Evolutionary conservation across 1,140 invertebrate species (phyloP), one percentile per base, ranked within the genome.

Genomic region (Andrena cerasifolii): DNA sequence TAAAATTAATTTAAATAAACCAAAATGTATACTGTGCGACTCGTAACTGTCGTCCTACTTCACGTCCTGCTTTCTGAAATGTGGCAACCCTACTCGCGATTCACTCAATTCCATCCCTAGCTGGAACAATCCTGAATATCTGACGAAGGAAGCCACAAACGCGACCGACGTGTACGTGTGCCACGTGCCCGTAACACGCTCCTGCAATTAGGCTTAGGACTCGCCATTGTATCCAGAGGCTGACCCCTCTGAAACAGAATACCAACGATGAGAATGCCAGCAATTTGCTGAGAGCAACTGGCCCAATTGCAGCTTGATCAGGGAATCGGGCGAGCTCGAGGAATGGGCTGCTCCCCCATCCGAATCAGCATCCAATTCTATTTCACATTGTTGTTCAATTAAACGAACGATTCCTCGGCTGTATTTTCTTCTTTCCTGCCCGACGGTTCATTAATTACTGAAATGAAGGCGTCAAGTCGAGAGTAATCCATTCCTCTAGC

Each of bases 151-250:
- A 45, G n/a, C 36, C 6, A 47, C 36, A 6, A 16, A 28, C 40
- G 18, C 56, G 18, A 56, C 3, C 59, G 40, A 56, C 18, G 51
- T 43, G 61, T 31, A 26, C 72, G 26, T 67, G 40, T 6, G 63
- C 63, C 73, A 75, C 73, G 73, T 75, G 73, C 28, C 63, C 21
- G 40, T 45, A 67, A 45, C 73, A 68, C 63, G 73, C 53, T 58
- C 18, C 43, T 47, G 73, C 73, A 75, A 75, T 75, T 75, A 75
- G 73, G 45, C 47, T 18, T 56, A 78, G 67, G 75, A 62, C 72
- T 78, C 47, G 47, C 26, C 14, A 72, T 78, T 72, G 75, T 63
- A 28, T 21, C 54, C n/a, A 40, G 7, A 33, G 47, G 24, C 14
- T 63, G 59, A 61, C 68, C 74, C 67, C 24, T 24, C 54, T 18